phyloP scores from a whole-genome alignment of 2,888 invertebrate genomes.

The Mythimna albipuncta region DNA sequence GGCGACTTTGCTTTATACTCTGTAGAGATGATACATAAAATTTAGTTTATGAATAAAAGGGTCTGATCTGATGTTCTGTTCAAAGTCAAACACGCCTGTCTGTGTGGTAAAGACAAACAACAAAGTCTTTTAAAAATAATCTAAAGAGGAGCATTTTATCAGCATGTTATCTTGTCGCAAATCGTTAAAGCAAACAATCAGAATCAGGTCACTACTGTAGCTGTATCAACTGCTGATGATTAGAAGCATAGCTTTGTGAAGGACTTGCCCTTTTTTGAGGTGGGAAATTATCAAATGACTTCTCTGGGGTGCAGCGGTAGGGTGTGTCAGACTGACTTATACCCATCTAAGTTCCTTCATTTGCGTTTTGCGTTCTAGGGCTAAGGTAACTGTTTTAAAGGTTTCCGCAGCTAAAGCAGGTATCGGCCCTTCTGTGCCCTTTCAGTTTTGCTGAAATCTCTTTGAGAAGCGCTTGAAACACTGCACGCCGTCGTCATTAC shows the following conservation, averaged over 20 bases:
- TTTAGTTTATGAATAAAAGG: constrained; percentile 6
- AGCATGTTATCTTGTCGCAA: constrained; percentile 48
- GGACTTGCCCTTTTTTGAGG: neutral
- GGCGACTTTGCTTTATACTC: too few relatives aligned
- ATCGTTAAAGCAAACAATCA: constrained; percentile 40
- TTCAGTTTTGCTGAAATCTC: too few relatives aligned
- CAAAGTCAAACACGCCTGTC: constrained; percentile 1
- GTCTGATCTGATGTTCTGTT: neutral
- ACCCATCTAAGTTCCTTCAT: too few relatives aligned
- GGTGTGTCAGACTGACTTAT: neutral
- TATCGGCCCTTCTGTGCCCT: neutral
- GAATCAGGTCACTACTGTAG: constrained; percentile 49
- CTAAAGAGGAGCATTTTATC: constrained; percentile 37
- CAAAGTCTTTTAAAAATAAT: constrained; percentile 41
- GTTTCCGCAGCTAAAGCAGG: too few relatives aligned
- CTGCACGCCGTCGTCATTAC: neutral
- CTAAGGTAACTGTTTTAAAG: too few relatives aligned
- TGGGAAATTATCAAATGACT: neutral
- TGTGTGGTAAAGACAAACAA: constrained; percentile 32
- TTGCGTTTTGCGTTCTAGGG: too few relatives aligned
- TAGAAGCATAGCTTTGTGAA: constrained; percentile 1
- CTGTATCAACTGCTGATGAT: constrained; percentile 13
- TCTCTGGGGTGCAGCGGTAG: too few relatives aligned
- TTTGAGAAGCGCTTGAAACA: neutral
- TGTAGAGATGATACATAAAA: too few relatives aligned